Percentiles rank a stretch among this genome's conserved stretches.
phyloP scores from a whole-genome alignment of 2,113 vertebrate species.

The Theristicus caerulescens region DNA sequence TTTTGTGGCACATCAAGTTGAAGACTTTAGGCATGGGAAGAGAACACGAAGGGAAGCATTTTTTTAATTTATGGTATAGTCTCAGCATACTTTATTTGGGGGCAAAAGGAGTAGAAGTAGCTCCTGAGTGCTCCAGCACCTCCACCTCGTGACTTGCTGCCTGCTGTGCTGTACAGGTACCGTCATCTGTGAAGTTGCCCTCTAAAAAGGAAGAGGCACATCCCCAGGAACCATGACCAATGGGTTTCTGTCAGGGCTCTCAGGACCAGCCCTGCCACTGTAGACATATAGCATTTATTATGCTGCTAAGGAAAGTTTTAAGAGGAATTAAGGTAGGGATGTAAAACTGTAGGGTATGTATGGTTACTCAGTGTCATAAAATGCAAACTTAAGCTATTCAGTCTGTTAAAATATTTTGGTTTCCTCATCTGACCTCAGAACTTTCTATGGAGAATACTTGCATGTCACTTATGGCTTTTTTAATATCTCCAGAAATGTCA shows the following conservation, averaged over 20 bases:
- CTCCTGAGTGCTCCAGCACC: neutral
- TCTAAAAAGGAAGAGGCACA: neutral
- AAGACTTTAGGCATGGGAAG: neutral
- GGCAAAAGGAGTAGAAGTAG: neutral
- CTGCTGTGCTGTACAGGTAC: neutral
- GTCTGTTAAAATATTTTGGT: slow-evolving; percentile 32
- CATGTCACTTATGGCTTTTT: neutral
- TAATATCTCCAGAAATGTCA: slow-evolving; percentile 33
- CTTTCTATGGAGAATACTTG: slow-evolving; percentile 6
- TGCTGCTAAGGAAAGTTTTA: neutral
- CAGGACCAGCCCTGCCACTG: neutral
- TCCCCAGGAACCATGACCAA: neutral
- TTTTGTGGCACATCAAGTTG: neutral
- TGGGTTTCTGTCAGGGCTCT: neutral
- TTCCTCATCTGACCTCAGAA: slow-evolving; percentile 54
- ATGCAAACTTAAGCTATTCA: slow-evolving; percentile 28
- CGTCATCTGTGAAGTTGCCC: neutral
- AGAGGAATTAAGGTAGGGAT: neutral
- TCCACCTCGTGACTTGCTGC: neutral
- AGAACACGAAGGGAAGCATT: neutral
- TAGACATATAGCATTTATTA: neutral
- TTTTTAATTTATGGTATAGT: neutral
- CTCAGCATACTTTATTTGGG: neutral
- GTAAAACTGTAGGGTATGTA: neutral
- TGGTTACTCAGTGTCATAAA: neutral